Conservation (phyloP, 2,113 vertebrate species). For the Centropus bengalensis region DNA sequence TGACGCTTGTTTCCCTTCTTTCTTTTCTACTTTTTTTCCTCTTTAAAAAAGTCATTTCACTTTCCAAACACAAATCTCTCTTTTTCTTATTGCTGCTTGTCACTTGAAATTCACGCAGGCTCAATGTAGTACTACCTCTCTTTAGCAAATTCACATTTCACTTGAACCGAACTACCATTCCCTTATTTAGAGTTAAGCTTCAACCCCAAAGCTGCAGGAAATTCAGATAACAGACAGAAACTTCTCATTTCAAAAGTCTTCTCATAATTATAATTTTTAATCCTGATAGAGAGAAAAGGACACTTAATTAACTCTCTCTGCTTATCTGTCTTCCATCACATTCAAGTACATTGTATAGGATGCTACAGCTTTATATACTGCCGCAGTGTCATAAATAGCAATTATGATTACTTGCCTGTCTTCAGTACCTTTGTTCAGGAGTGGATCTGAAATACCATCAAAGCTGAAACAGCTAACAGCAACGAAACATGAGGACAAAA, state of each 20-base stretch:
- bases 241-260: background rate
- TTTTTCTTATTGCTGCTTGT: background rate
- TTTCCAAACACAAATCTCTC: background rate
- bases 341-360: background rate
- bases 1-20: background rate
- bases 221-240: background rate
- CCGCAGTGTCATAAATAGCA: background rate
- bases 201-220: background rate
- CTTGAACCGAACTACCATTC: background rate
- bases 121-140: background rate
- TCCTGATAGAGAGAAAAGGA: constrained; percentile 1
- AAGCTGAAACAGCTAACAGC: background rate
- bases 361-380: background rate
- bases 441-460: background rate
- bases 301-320: background rate
- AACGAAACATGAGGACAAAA: background rate
- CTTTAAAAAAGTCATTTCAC: background rate
- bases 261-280: background rate
- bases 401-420: background rate
- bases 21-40: background rate
- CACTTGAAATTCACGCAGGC: background rate
- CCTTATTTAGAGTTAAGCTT: background rate
- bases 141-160: background rate
- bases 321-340: constrained; percentile 5
- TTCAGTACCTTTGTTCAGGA: constrained; percentile 3